Percentiles rank a stretch among this genome's conserved stretches.
Evolutionary conservation across 2,888 invertebrate species (phyloP).

Genomic region (Andricus curvator): DNA sequence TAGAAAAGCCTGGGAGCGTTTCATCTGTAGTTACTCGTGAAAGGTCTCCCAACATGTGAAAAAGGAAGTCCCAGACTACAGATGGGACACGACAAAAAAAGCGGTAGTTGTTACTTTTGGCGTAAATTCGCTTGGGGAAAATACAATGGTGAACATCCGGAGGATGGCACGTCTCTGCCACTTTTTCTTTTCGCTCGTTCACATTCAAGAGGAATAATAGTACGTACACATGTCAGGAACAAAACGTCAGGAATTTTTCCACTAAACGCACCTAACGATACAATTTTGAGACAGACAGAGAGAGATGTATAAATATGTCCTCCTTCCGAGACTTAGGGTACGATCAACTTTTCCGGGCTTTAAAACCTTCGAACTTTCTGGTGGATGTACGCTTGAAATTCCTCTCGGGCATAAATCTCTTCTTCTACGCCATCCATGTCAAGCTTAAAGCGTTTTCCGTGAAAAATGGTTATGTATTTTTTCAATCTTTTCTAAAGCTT

Average conservation of each 20-base stretch:
- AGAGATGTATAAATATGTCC: constrained; percentile 28
- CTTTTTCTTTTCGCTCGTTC: constrained; percentile 51
- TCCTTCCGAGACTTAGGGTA: constrained; percentile 8
- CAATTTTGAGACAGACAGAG: constrained; percentile 2
- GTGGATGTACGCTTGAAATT: constrained; percentile 25
- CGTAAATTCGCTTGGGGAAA: constrained; percentile 53
- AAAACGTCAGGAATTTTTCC: constrained; percentile 43
- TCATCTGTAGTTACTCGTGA: constrained; percentile 49
- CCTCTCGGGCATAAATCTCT: constrained; percentile 25
- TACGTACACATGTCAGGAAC: constrained; percentile 43
- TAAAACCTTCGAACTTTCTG: constrained; percentile 35
- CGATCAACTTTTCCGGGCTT: constrained; percentile 27
- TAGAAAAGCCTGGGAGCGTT: constrained; percentile 50
- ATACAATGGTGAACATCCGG: constrained; percentile 45
- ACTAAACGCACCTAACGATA: constrained; percentile 49
- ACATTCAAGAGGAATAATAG: constrained; percentile 44
- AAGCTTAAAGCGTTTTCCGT: constrained; percentile 27
- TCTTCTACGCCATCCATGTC: constrained; percentile 4
- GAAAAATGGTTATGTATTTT: constrained; percentile 39
- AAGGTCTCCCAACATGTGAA: constrained; percentile 41
- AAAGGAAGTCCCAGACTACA: constrained; percentile 45
- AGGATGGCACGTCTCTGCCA: constrained; percentile 43
- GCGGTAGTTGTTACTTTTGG: constrained; percentile 44
- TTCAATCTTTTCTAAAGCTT: constrained; percentile 15
- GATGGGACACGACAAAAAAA: constrained; percentile 51